Evolutionary conservation across 2,888 invertebrate genomes (phyloP).

Genomic region (Drosophila nr. medialis): DNA sequence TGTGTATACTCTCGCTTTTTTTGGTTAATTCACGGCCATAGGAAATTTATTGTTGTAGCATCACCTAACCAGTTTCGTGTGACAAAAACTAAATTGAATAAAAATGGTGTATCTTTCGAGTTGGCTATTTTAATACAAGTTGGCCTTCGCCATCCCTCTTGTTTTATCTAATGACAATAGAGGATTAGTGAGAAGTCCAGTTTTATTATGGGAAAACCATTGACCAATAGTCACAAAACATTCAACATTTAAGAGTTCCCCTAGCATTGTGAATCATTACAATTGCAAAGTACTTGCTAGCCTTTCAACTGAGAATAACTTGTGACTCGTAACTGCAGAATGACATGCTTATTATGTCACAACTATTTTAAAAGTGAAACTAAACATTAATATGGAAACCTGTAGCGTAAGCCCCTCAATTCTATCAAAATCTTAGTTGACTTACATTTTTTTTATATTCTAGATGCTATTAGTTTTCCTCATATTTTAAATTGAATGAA

Average conservation of each 20-base stretch:
- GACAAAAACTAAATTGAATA: slow-evolving; percentile 1
- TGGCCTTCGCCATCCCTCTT: slow-evolving; percentile 18
- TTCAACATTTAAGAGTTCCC: not conserved
- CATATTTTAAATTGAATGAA: not conserved
- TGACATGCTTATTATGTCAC: not conserved
- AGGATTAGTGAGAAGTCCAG: not conserved
- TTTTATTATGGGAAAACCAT: slow-evolving; percentile 2
- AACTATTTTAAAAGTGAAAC: not conserved
- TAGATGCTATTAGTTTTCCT: too few relatives aligned
- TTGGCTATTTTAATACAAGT: slow-evolving; percentile 5
- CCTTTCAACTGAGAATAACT: not conserved
- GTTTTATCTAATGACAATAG: not conserved
- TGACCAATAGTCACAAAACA: not conserved
- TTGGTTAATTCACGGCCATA: slow-evolving; percentile 13
- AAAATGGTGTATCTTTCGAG: slow-evolving; percentile 6
- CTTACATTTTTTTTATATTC: too few relatives aligned
- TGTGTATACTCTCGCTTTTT: slow-evolving; percentile 12
- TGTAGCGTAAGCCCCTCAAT: not conserved
- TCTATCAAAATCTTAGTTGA: too few relatives aligned
- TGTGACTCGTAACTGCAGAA: slow-evolving; percentile 6
- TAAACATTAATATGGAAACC: too few relatives aligned
- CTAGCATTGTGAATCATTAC: slow-evolving; percentile 1
- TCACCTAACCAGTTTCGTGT: slow-evolving; percentile 19
- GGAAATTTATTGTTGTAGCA: slow-evolving; percentile 23
- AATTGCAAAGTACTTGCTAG: not conserved